Evolutionary conservation across 35 echinoderm and acorn worm genomes (phyloP).

Genomic region (Patiria miniata): DNA sequence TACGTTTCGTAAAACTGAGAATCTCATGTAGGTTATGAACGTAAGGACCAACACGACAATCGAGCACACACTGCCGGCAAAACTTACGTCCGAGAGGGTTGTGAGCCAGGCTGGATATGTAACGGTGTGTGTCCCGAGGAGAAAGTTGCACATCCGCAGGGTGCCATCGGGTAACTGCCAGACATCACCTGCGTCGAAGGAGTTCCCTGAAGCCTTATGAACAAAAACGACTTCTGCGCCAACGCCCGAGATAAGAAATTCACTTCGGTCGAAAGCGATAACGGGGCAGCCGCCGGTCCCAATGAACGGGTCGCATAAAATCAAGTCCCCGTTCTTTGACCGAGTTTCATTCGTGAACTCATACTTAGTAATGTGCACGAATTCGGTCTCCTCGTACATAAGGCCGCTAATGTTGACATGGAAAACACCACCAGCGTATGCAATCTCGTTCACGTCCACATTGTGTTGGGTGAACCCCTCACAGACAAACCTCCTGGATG

Average conservation of each 20-base stretch:
- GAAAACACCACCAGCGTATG: neutral
- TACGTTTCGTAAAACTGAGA: neutral
- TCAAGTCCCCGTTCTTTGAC: neutral
- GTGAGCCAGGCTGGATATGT: constrained; percentile 5
- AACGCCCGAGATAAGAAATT: neutral
- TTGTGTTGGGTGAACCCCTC: neutral
- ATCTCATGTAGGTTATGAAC: neutral
- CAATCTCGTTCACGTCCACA: neutral
- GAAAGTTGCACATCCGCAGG: neutral
- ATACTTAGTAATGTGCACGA: neutral
- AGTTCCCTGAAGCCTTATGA: neutral
- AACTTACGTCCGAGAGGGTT: neutral
- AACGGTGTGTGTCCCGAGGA: neutral
- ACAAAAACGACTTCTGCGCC: neutral
- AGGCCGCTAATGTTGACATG: neutral
- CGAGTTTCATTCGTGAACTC: neutral
- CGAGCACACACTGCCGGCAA: neutral
- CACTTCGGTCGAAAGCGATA: neutral
- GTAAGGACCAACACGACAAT: neutral
- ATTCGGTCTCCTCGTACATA: neutral
- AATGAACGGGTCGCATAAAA: neutral
- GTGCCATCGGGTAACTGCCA: neutral
- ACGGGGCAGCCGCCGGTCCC: neutral
- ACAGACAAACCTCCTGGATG: neutral
- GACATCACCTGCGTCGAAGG: neutral